phyloP scores from a whole-genome alignment of 2,113 vertebrate species.

The Hylia prasina region DNA sequence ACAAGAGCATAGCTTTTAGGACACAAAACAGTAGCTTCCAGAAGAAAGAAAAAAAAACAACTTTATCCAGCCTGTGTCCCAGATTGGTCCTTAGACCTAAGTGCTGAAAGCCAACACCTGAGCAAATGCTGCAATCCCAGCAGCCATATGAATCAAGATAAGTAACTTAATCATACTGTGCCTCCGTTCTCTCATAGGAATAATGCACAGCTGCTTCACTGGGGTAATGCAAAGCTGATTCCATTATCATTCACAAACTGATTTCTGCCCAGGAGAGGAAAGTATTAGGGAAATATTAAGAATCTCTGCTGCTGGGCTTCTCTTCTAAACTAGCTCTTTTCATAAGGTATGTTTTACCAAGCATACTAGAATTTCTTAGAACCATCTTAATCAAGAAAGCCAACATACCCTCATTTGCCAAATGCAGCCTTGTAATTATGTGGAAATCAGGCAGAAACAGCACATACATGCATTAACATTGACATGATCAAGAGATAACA shows the following conservation, averaged over 20 bases:
- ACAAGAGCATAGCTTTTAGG: not conserved
- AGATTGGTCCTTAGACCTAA: not conserved
- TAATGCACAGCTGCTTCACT: constrained; percentile 1
- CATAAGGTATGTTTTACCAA: not conserved
- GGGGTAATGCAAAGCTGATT: constrained; percentile 1
- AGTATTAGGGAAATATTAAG: constrained; percentile 1
- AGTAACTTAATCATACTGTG: constrained; percentile 1
- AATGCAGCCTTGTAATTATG: constrained; percentile 25
- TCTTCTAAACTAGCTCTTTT: not conserved
- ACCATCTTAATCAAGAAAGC: constrained; percentile 27
- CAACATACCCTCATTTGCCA: constrained; percentile 31
- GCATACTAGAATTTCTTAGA: constrained; percentile 7
- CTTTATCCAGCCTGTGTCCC: not conserved
- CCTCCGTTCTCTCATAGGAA: not conserved
- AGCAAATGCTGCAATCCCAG: not conserved
- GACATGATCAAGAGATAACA: not conserved
- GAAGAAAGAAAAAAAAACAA: not conserved
- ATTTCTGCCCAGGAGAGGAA: constrained; percentile 30
- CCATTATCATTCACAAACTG: constrained; percentile 32
- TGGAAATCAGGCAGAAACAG: not conserved
- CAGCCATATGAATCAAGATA: not conserved
- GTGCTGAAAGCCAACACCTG: not conserved
- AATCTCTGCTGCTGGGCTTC: not conserved
- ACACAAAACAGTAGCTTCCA: not conserved
- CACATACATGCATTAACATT: not conserved